Evolutionary conservation across 2,888 invertebrate genomes (phyloP), one percentile per base, ranked within the genome.

Genomic region (Lycia hirtaria): DNA sequence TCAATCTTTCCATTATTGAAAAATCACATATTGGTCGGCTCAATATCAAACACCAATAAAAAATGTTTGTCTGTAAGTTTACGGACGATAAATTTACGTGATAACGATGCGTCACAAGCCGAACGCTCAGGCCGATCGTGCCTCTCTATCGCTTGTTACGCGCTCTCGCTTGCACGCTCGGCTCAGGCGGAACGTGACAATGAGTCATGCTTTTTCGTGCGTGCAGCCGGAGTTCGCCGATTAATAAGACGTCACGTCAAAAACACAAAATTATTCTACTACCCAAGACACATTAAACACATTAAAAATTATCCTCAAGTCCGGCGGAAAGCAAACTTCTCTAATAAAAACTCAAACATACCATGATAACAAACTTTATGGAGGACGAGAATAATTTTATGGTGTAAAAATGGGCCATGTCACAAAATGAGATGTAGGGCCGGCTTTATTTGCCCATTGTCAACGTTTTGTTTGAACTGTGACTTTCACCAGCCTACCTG

Each of bases 391-490:
- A 83, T 81, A 80, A 84, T 80, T 85, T 84, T 81, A 78, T 79
- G 77, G 71, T 69, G 75, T 80, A 76, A 81, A 86, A 88, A 85
- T 87, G 80, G 86, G 81, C 82, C 83, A 83, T 79, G 78, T 78
- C 76, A 73, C 74, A 65, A 73, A 78, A 77, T 65, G 75, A 73
- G 78, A 78, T 65, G 75, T 68, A 67, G 66, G 74, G 67, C 52
- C 67, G 60, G 55, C 78, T 87, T 86, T 88, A 87, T 90, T 88
- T 89, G 84, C 73, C 66, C 75, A 76, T 74, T 76, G 84, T 85
- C 85, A 84, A 83, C 82, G 67, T 64, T 58, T 73, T 84, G 80
- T 81, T 84, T 83, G 75, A 71, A 71, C 53, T 76, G 74, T 69
- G 74, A 74, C 80, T 83, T 80, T 81, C 80, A 72, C 67, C 56